Percentiles rank a stretch among this genome's conserved stretches.
phyloP scores from a whole-genome alignment of 2,888 invertebrate genomes.

The Antheraea yamamai region DNA sequence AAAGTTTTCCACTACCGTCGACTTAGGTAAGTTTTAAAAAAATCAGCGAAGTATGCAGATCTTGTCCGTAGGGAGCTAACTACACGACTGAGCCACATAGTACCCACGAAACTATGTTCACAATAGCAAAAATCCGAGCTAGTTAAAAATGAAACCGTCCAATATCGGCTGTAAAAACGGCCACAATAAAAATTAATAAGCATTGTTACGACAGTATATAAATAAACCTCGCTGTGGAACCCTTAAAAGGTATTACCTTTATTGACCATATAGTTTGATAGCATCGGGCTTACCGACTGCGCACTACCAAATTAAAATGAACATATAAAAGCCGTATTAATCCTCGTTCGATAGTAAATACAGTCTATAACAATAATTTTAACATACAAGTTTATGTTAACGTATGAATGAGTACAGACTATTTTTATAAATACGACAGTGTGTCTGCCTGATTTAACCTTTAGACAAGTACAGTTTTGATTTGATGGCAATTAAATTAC shows the following conservation, averaged over 20 bases:
- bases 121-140: too few relatives aligned
- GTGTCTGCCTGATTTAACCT: too few relatives aligned
- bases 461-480: too few relatives aligned
- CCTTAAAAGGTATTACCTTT: constrained; percentile 38
- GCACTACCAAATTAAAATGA: constrained; percentile 22
- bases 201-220: constrained; percentile 25
- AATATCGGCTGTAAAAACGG: neutral
- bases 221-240: constrained; percentile 31
- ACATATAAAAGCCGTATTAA: constrained; percentile 16
- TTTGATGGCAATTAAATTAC: too few relatives aligned
- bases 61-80: too few relatives aligned
- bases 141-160: neutral
- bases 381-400: neutral
- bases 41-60: too few relatives aligned
- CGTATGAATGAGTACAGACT: too few relatives aligned
- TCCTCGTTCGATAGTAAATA: constrained; percentile 11
- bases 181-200: constrained; percentile 22
- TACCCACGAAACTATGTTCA: too few relatives aligned
- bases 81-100: too few relatives aligned
- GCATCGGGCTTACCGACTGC: constrained; percentile 28
- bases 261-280: constrained; percentile 41
- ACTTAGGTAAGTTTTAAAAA: too few relatives aligned
- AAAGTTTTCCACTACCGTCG: too few relatives aligned
- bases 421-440: too few relatives aligned
- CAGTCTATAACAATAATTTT: neutral